Evolutionary conservation across 2,113 vertebrate species (phyloP).

Genomic region (Romanogobio albipinnatus): DNA sequence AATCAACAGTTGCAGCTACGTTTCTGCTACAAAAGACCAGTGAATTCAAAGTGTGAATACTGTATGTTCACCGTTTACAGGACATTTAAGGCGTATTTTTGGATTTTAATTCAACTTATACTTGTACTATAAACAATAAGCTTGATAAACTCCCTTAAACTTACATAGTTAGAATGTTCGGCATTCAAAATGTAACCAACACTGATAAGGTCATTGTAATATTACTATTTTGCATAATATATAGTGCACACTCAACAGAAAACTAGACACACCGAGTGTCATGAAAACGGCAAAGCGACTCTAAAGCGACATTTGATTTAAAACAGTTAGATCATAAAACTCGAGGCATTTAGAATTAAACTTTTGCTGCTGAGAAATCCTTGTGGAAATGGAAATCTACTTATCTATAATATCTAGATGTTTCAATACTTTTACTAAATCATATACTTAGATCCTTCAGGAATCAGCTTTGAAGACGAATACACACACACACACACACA

Average conservation of each 20-base stretch:
- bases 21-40: too few species aligned
- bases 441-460: not conserved
- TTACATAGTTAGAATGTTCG: not conserved
- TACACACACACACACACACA: too few species aligned
- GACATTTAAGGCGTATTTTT: not conserved
- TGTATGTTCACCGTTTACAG: too few species aligned
- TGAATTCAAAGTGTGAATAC: too few species aligned
- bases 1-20: too few species aligned
- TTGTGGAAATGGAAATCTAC: not conserved
- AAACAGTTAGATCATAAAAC: not conserved
- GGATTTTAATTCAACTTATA: not conserved
- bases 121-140: not conserved
- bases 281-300: not conserved
- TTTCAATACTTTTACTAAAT: not conserved
- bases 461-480: not conserved
- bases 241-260: not conserved
- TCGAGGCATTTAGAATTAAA: not conserved
- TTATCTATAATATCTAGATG: conserved; percentile 4
- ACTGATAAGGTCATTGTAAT: not conserved
- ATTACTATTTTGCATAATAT: not conserved
- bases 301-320: not conserved
- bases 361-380: not conserved
- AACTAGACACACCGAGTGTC: not conserved
- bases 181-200: not conserved
- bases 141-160: not conserved